phyloP scores from a whole-genome alignment of 2,113 vertebrate species.

The Scophthalmus maximus region DNA sequence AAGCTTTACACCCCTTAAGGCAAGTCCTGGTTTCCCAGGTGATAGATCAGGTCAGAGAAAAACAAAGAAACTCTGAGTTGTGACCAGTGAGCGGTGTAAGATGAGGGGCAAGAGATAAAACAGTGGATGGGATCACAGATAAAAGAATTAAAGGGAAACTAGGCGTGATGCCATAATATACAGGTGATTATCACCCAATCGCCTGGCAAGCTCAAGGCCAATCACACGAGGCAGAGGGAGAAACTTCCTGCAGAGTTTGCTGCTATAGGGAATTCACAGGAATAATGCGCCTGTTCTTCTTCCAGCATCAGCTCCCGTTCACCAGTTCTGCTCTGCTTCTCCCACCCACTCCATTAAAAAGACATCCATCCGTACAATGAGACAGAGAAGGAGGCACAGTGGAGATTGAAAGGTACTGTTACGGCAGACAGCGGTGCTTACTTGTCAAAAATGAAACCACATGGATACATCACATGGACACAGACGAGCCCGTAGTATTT shows the following conservation, averaged over 20 bases:
- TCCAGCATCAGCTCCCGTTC: constrained; percentile 59
- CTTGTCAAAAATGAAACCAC: constrained; percentile 53
- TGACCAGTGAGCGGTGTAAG: background rate
- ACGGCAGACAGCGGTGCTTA: constrained; percentile 26
- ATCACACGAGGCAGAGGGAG: constrained; percentile 5
- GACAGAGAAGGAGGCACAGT: constrained; percentile 33
- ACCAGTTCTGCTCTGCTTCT: constrained; percentile 34
- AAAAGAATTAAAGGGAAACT: constrained; percentile 6
- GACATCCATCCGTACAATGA: constrained; percentile 54
- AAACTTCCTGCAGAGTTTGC: constrained; percentile 17
- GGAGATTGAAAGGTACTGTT: constrained; percentile 43
- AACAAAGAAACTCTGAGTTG: constrained; percentile 64
- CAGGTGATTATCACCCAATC: constrained; percentile 6
- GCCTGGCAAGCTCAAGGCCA: background rate
- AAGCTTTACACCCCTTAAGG: constrained; percentile 2
- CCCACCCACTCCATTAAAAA: constrained; percentile 60
- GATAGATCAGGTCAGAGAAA: no score
- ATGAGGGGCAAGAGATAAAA: background rate
- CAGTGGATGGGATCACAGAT: background rate
- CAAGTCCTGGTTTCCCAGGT: constrained; percentile 13
- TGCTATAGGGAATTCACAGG: constrained; percentile 29
- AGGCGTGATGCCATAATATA: background rate
- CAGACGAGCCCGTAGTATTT: background rate
- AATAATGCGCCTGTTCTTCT: constrained; percentile 40
- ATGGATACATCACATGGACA: background rate